A percentile compares a stretch with the other conserved stretches of the same genome.
Evolutionary conservation across 2,113 vertebrate species (phyloP).

Genomic region (Atrichornis clamosus): DNA sequence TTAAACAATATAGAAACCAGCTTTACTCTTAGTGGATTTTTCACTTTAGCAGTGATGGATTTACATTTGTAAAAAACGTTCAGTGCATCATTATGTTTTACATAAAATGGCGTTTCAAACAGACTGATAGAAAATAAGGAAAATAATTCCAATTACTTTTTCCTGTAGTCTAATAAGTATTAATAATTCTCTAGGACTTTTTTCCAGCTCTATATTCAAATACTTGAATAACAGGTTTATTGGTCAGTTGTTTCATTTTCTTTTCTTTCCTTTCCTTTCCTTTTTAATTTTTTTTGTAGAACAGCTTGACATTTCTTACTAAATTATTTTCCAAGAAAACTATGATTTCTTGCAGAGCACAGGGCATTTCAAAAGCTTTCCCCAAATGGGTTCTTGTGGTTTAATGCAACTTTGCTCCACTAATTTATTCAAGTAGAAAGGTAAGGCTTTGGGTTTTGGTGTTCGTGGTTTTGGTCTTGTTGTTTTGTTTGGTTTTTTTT

Average conservation of each 20-base stretch:
- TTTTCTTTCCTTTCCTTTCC: no score
- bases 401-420: not conserved
- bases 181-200: not conserved
- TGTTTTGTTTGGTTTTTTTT: not conserved
- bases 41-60: constrained; percentile 66
- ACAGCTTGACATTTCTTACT: not conserved
- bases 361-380: not conserved
- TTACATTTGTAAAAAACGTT: constrained; percentile 70
- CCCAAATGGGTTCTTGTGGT: not conserved
- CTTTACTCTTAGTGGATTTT: constrained; percentile 64
- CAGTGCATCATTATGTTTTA: constrained; percentile 54
- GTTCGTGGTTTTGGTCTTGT: not conserved
- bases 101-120: constrained; percentile 45
- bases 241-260: not conserved
- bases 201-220: not conserved
- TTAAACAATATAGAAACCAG: constrained; percentile 75
- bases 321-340: not conserved
- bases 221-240: not conserved
- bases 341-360: not conserved
- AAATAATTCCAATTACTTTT: constrained; percentile 1
- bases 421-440: not conserved
- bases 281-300: not conserved
- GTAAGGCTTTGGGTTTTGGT: not conserved
- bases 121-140: not conserved
- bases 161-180: not conserved